Evolutionary conservation across 2,797 vertebrate genomes (phyloP).

Genomic region (Etheostoma nigrum): DNA sequence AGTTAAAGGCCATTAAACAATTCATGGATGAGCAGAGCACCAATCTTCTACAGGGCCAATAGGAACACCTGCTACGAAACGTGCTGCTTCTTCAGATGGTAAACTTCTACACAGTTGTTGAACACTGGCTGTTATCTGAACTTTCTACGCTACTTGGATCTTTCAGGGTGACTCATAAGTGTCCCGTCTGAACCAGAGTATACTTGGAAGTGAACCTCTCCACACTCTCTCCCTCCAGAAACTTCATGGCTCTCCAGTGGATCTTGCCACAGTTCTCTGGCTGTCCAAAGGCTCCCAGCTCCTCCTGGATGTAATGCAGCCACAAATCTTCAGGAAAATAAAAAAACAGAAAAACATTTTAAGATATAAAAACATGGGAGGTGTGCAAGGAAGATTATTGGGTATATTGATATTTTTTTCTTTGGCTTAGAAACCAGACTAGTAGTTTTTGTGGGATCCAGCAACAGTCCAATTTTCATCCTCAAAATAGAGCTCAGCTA

Average conservation of each 20-base stretch:
- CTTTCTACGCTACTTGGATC: not conserved
- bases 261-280: slow-evolving; percentile 91
- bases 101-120: not conserved
- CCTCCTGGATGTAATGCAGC: slow-evolving; percentile 94
- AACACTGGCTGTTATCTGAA: slow-evolving; percentile 9
- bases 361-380: not conserved
- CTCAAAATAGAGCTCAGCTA: not conserved
- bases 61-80: slow-evolving; percentile 1
- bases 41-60: not conserved
- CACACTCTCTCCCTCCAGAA: slow-evolving; percentile 88
- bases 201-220: slow-evolving; percentile 91
- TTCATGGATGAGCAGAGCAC: not conserved
- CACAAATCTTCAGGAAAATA: slow-evolving; percentile 87
- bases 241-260: slow-evolving; percentile 97
- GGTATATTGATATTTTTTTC: not conserved
- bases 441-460: not conserved
- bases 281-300: slow-evolving; percentile 87
- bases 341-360: not conserved
- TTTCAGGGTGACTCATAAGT: slow-evolving; percentile 70
- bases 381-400: not conserved
- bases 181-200: slow-evolving; percentile 91
- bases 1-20: not conserved
- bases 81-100: slow-evolving; percentile 10
- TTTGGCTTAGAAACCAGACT: not conserved
- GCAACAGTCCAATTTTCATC: not conserved